Evolutionary conservation across 64 coral and sea anemone genomes (phyloP).

Genomic region (Anthopleura sola): DNA sequence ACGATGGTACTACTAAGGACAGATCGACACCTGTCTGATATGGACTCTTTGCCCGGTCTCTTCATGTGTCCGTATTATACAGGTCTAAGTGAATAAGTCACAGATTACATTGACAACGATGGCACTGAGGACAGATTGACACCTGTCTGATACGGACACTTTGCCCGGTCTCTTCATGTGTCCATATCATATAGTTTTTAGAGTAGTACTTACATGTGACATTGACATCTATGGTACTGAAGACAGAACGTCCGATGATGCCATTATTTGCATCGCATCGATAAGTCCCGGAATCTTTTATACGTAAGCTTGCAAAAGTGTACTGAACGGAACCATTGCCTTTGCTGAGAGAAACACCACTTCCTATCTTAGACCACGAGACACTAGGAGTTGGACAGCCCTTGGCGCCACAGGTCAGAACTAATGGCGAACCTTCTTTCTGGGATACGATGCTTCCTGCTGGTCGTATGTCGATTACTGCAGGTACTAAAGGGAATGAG

Average conservation of each 20-base stretch:
- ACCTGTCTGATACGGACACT: no score
- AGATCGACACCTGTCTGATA: no score
- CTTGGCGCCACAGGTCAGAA: not conserved
- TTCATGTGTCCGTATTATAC: no score
- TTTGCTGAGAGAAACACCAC: not conserved
- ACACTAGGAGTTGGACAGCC: slow-evolving; percentile 23
- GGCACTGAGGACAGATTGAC: no score
- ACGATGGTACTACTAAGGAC: not conserved
- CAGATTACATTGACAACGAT: not conserved
- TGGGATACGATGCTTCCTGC: not conserved
- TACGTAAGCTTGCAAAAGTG: not conserved
- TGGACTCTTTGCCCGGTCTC: no score
- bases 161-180: no score
- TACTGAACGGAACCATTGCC: not conserved
- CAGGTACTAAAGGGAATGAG: not conserved
- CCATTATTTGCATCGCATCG: not conserved
- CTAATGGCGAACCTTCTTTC: not conserved
- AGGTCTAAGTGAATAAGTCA: not conserved
- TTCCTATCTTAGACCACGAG: slow-evolving; percentile 8
- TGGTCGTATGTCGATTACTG: not conserved
- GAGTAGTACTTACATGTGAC: slow-evolving; percentile 7
- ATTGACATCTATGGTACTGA: not conserved
- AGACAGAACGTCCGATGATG: not conserved
- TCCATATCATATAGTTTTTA: no score
- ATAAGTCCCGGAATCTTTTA: not conserved